Conservation (phyloP, 1,140 invertebrate genomes). For the Saccostrea cuccullata region DNA sequence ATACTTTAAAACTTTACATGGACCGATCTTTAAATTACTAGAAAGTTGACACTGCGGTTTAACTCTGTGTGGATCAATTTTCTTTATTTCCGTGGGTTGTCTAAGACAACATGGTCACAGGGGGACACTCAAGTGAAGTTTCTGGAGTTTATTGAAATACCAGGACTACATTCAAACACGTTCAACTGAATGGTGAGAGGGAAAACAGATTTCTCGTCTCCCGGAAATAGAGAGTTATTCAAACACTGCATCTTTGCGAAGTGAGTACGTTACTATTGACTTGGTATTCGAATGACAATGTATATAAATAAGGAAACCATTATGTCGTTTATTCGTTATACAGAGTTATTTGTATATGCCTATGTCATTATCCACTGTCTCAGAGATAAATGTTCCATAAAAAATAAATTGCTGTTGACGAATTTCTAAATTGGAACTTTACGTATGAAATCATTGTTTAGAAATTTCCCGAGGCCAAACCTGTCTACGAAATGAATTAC, state of each 20-base stretch:
- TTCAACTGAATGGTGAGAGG: neutral
- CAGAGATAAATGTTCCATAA: neutral
- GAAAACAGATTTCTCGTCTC: slow-evolving; percentile 9
- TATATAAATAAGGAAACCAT: neutral
- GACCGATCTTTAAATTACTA: slow-evolving; percentile 27
- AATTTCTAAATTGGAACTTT: neutral
- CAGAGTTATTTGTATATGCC: neutral
- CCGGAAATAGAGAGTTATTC: slow-evolving; percentile 23
- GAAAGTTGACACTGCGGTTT: slow-evolving; percentile 30
- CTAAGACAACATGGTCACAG: slow-evolving; percentile 21
- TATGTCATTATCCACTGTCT: neutral
- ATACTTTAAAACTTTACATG: slow-evolving; percentile 19
- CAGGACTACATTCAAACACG: slow-evolving; percentile 29
- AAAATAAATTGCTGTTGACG: neutral
- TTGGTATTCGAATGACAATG: neutral
- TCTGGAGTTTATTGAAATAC: neutral
- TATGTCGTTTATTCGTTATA: neutral
- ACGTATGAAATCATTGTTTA: neutral
- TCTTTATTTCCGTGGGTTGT: slow-evolving; percentile 8
- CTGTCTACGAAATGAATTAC: slow-evolving; percentile 6
- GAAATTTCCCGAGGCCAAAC: neutral
- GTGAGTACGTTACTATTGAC: neutral
- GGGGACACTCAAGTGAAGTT: slow-evolving; percentile 8
- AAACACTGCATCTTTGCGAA: neutral
- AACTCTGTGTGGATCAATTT: slow-evolving; percentile 26